Conservation (phyloP, 2,113 vertebrate species). For the Asarcornis scutulata region DNA sequence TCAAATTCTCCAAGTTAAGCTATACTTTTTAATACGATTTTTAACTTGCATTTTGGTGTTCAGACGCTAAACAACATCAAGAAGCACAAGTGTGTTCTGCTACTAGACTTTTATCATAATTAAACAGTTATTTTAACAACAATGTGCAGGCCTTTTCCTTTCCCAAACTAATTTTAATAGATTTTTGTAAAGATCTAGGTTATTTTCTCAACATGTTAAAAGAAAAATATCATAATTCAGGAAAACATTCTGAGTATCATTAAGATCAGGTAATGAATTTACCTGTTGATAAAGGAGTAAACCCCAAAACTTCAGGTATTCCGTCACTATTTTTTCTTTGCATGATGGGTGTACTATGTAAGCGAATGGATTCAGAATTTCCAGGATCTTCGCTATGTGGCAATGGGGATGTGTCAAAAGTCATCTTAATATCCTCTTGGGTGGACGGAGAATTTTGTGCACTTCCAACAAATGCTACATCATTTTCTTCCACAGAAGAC, state of each 20-base stretch:
- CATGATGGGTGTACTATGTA: slow-evolving; percentile 86
- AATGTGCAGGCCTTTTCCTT: not conserved
- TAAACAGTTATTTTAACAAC: not conserved
- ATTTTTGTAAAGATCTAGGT: not conserved
- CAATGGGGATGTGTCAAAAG: slow-evolving; percentile 67
- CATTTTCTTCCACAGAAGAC: slow-evolving; percentile 56
- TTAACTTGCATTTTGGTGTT: not conserved
- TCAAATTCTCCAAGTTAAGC: not conserved
- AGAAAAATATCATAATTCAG: not conserved
- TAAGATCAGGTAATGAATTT: slow-evolving; percentile 30
- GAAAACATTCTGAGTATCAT: not conserved
- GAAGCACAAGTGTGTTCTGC: not conserved
- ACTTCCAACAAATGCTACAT: slow-evolving; percentile 14
- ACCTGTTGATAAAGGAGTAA: slow-evolving; percentile 87
- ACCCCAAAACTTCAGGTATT: slow-evolving; percentile 76
- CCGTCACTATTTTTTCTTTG: slow-evolving; percentile 68
- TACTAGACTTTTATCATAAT: not conserved
- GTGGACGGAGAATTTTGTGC: slow-evolving; percentile 46
- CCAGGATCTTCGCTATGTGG: slow-evolving; percentile 44
- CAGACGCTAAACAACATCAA: not conserved
- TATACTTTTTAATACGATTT: not conserved
- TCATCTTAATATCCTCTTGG: slow-evolving; percentile 7
- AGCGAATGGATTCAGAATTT: slow-evolving; percentile 66
- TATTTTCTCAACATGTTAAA: not conserved
- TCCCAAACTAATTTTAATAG: not conserved